Evolutionary conservation across 2,888 invertebrate genomes (phyloP).

Genomic region (Philaethria dido): DNA sequence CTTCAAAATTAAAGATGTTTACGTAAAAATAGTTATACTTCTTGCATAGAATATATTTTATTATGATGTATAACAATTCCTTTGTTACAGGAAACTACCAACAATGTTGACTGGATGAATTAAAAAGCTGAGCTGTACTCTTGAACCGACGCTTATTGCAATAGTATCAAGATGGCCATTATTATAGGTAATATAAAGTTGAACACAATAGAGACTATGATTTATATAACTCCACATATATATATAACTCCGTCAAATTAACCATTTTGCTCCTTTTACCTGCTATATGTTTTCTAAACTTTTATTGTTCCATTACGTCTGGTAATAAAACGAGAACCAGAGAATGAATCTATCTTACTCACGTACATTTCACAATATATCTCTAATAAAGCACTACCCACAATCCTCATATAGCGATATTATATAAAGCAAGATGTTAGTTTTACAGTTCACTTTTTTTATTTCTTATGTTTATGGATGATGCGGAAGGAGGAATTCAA

Average conservation of each 20-base stretch:
- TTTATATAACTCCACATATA: not conserved
- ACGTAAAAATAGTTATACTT: too few relatives aligned
- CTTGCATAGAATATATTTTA: too few relatives aligned
- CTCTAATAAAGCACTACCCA: not conserved
- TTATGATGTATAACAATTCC: too few relatives aligned
- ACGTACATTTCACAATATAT: slow-evolving; percentile 3
- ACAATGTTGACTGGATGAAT: slow-evolving; percentile 14
- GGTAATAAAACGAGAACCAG: slow-evolving; percentile 4
- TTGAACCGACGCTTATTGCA: not conserved
- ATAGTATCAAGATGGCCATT: slow-evolving; percentile 16
- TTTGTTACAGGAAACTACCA: slow-evolving; percentile 11
- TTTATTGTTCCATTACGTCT: slow-evolving; percentile 1
- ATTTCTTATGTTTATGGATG: not conserved
- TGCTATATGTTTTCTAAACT: slow-evolving; percentile 7
- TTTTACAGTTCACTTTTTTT: not conserved
- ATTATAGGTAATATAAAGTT: slow-evolving; percentile 12
- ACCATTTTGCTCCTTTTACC: slow-evolving; percentile 1
- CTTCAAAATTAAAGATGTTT: too few relatives aligned
- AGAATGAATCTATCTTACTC: not conserved
- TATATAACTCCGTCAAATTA: not conserved
- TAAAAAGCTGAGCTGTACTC: not conserved
- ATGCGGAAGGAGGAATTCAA: not conserved
- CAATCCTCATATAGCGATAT: not conserved
- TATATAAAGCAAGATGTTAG: not conserved
- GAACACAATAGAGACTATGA: not conserved